Conservation (phyloP, 2,797 vertebrate genomes). For the Rachycentron canadum region DNA sequence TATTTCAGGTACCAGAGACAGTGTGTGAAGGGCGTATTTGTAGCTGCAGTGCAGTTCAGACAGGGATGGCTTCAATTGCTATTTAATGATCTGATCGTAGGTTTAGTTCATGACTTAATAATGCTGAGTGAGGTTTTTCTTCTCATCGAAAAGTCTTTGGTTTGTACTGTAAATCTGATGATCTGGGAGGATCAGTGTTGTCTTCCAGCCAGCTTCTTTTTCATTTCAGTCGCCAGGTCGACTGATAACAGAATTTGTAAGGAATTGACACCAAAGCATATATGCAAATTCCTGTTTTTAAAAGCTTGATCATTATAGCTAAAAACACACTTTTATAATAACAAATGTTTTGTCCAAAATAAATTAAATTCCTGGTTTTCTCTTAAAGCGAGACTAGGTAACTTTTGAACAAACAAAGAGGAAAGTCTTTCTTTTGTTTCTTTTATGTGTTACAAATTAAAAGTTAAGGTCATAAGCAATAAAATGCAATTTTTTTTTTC, state of each 20-base stretch:
- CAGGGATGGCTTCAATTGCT: conserved; percentile 44
- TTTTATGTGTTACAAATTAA: background rate
- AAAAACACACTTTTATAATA: conserved; percentile 48
- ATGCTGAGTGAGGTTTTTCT: conserved; percentile 51
- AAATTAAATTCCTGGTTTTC: conserved; percentile 61
- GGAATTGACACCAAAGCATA: conserved; percentile 42
- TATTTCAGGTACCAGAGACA: conserved; percentile 61
- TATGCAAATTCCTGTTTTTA: conserved; percentile 38
- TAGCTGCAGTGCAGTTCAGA: conserved; percentile 63
- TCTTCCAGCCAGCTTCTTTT: conserved; percentile 37
- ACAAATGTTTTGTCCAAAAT: conserved; percentile 53
- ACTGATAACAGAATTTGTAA: conserved; percentile 35
- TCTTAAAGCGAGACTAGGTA: conserved; percentile 57
- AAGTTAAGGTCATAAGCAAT: background rate
- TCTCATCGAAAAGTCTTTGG: conserved; percentile 79
- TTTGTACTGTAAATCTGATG: conserved; percentile 68
- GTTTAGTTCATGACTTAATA: conserved; percentile 33
- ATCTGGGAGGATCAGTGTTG: conserved; percentile 36
- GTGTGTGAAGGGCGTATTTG: conserved; percentile 48
- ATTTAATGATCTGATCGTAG: conserved; percentile 42
- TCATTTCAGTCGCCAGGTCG: conserved; percentile 42
- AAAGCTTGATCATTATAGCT: conserved; percentile 36
- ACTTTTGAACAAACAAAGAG: conserved; percentile 17
- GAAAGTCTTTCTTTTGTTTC: background rate
- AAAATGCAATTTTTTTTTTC: background rate